Percentiles rank a stretch among this genome's conserved stretches.
These are phyloP conservation scores for Crotalus horridus DNA, from an alignment of 2,113 vertebrate genomes.

Conservation along the genomic window DNA sequence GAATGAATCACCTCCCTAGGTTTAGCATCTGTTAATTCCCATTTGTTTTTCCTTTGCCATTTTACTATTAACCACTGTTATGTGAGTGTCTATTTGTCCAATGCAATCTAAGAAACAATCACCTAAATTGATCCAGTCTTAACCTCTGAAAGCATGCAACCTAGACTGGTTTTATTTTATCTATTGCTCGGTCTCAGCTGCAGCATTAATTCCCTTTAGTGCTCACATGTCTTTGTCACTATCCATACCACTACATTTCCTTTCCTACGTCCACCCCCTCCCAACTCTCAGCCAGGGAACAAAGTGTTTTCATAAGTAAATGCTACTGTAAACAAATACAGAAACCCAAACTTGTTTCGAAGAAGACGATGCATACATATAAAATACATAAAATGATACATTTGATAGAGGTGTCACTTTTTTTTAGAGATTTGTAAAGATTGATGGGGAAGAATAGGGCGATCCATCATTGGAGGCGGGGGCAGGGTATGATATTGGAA, in stretches of 20 bases:
- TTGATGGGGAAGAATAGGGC: slow-evolving; percentile 82
- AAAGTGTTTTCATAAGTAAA: slow-evolving; percentile 61
- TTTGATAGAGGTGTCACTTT: slow-evolving; percentile 86
- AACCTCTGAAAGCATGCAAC: slow-evolving; percentile 67
- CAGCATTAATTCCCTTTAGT: slow-evolving; percentile 69
- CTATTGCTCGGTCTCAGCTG: slow-evolving; percentile 53
- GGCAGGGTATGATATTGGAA: slow-evolving; percentile 85
- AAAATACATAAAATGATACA: slow-evolving; percentile 76
- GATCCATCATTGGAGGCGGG: slow-evolving; percentile 92
- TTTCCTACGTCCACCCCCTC: background rate
- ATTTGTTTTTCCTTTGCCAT: slow-evolving; percentile 63
- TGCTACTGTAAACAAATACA: slow-evolving; percentile 64
- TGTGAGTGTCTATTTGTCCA: slow-evolving; percentile 63
- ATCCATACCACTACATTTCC: background rate
- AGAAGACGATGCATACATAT: slow-evolving; percentile 54
- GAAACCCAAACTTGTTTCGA: slow-evolving; percentile 46
- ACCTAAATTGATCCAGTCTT: slow-evolving; percentile 71
- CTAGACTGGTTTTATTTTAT: slow-evolving; percentile 67
- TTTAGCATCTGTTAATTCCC: slow-evolving; percentile 65
- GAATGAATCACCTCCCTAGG: background rate
- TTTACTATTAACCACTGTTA: slow-evolving; percentile 65
- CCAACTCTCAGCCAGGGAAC: background rate
- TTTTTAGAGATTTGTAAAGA: slow-evolving; percentile 79
- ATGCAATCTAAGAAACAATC: slow-evolving; percentile 73
- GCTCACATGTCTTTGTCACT: slow-evolving; percentile 53